Evolutionary conservation across 2,888 invertebrate species (phyloP).

Genomic region (Andricus quercusramuli): DNA sequence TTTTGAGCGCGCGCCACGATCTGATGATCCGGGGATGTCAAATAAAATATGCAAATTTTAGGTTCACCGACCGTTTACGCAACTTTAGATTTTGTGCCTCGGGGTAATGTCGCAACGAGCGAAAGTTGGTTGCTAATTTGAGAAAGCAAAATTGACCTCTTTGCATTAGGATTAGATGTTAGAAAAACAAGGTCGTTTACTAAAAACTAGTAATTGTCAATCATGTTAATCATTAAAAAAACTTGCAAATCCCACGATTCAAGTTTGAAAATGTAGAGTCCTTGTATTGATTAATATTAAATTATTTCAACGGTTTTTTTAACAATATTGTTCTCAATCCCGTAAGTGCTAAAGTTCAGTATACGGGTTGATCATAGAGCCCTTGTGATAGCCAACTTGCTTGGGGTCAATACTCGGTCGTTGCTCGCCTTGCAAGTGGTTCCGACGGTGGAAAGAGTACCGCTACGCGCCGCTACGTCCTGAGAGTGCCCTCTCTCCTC

Average conservation of each 20-base stretch:
- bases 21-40: too few species aligned
- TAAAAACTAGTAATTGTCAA: background rate
- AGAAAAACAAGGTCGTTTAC: background rate
- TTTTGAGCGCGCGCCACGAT: too few species aligned
- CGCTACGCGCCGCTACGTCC: constrained; percentile 75
- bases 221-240: background rate
- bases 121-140: constrained; percentile 72
- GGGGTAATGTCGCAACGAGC: constrained; percentile 73
- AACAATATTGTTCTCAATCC: background rate
- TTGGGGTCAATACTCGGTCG: constrained; percentile 76
- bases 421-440: constrained; percentile 71
- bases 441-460: constrained; percentile 74
- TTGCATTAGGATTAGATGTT: constrained; percentile 33
- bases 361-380: constrained; percentile 8
- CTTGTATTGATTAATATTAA: background rate
- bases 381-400: constrained; percentile 49
- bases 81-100: constrained; percentile 58
- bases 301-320: background rate
- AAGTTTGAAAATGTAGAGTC: background rate
- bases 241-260: background rate
- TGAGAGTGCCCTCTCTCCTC: constrained; percentile 55
- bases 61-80: constrained; percentile 77
- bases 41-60: constrained; percentile 56
- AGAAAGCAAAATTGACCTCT: constrained; percentile 71
- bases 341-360: background rate